Percentiles rank a stretch among this genome's conserved stretches.
phyloP scores from a whole-genome alignment of 2,113 vertebrate species.

The Esox niger region DNA sequence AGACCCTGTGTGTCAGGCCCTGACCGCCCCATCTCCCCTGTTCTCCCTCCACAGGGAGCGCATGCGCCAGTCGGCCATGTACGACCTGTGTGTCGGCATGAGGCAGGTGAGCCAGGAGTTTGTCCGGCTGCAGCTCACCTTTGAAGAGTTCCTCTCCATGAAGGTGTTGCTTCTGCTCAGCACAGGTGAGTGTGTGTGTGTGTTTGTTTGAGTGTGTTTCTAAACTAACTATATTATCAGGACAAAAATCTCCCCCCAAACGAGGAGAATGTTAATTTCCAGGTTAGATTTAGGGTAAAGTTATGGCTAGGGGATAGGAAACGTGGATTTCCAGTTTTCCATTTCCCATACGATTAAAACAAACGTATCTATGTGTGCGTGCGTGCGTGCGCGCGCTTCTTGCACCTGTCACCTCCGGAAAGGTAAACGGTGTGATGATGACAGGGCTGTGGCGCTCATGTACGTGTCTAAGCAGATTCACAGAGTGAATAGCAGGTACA shows the following conservation, averaged over 20 bases:
- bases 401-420: neutral
- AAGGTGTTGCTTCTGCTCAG: constrained; percentile 96
- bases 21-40: neutral
- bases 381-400: neutral
- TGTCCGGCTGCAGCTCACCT: constrained; percentile 92
- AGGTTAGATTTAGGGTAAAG: too few relatives aligned
- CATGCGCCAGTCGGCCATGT: constrained; percentile 98
- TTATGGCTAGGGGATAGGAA: too few relatives aligned
- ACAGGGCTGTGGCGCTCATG: neutral
- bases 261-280: too few relatives aligned
- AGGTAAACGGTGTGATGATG: neutral
- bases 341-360: too few relatives aligned
- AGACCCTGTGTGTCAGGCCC: neutral
- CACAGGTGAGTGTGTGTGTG: constrained; percentile 78
- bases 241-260: too few relatives aligned
- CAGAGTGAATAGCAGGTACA: constrained; percentile 1
- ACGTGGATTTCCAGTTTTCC: too few relatives aligned
- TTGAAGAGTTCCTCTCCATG: constrained; percentile 96
- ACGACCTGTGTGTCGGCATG: constrained; percentile 96
- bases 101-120: constrained; percentile 98
- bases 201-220: neutral
- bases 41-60: constrained; percentile 77
- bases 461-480: neutral
- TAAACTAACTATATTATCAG: too few relatives aligned
- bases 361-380: neutral